Evolutionary conservation across 2,888 invertebrate genomes (phyloP), one percentile per base, ranked within the genome.

Genomic region (Conomelus anceps): DNA sequence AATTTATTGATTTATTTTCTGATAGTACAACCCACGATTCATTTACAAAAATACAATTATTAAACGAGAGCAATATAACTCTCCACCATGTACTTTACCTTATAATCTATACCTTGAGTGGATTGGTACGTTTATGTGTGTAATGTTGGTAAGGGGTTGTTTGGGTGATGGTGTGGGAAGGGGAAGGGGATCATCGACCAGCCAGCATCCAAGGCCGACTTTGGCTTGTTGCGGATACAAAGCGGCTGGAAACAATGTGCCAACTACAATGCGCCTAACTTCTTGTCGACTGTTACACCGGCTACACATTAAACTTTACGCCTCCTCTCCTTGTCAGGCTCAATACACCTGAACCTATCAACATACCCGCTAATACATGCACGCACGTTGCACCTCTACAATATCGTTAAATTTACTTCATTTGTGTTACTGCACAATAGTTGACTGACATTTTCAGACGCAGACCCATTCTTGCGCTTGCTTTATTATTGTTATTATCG

Each of bases 291-390:
- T 86, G 22, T n/a, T 63, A 88, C 88, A 29, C 88, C 84, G 84
- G 84, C 24, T 88, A 84, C 84, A 88, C 88, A 88, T 88, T 88
- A 85, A 88, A 88, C 88, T 88, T 88, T 85, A 88, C 85, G 23
- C 41, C 41, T 23, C 41, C 85, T 88, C 41, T 41, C 90, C 88
- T 88, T 91, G 88, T 89, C 91, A 93, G 93, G 29, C 22, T 86
- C 86, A n/a, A n/a, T n/a, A n/a, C n/a, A 86, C 86, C 86, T 20
- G 63, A 63, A 63, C 63, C 17, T n/a, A n/a, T n/a, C n/a, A n/a
- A n/a, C n/a, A n/a, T n/a, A 34, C 34, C 26, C 22, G 86, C 24
- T 86, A 86, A 86, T 86, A 24, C n/a, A 85, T 88, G 29, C 88
- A 88, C 63, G 88, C 88, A 88, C 88, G 85, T 63, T 85, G 26